phyloP scores from a whole-genome alignment of 2,888 invertebrate genomes.

The Molorchus minor region DNA sequence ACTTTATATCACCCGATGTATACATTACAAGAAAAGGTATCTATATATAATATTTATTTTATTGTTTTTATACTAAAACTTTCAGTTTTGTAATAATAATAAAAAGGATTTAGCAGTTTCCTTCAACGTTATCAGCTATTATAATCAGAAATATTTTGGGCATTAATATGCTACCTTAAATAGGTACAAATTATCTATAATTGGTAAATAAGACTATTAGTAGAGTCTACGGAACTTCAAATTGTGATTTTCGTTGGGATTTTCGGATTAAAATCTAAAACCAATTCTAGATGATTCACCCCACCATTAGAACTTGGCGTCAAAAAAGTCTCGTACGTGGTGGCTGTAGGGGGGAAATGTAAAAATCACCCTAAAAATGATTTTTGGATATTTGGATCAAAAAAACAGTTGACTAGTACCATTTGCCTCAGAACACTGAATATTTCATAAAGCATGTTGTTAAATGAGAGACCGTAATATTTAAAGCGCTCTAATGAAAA shows the following conservation, averaged over 20 bases:
- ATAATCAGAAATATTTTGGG: no score
- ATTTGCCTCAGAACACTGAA: neutral
- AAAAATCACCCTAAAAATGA: constrained; percentile 1
- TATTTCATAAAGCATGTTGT: neutral
- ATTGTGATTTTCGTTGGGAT: neutral
- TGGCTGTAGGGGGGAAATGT: constrained; percentile 3
- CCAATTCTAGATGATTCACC: constrained; percentile 3
- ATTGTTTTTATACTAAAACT: no score
- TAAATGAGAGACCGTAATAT: neutral
- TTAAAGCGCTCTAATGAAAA: constrained; percentile 3
- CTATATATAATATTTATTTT: no score
- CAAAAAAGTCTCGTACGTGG: constrained; percentile 2
- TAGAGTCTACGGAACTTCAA: no score
- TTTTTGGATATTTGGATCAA: constrained; percentile 1
- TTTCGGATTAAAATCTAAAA: neutral
- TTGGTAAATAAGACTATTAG: no score
- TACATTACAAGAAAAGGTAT: no score
- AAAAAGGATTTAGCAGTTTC: no score
- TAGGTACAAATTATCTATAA: no score
- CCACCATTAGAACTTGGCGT: constrained; percentile 3
- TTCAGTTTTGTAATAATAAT: no score
- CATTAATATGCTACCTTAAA: no score
- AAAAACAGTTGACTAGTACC: neutral
- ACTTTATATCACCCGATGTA: no score
- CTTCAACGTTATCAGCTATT: no score